Evolutionary conservation across 2,113 vertebrate species (phyloP).

Genomic region (Elephantulus edwardii): DNA sequence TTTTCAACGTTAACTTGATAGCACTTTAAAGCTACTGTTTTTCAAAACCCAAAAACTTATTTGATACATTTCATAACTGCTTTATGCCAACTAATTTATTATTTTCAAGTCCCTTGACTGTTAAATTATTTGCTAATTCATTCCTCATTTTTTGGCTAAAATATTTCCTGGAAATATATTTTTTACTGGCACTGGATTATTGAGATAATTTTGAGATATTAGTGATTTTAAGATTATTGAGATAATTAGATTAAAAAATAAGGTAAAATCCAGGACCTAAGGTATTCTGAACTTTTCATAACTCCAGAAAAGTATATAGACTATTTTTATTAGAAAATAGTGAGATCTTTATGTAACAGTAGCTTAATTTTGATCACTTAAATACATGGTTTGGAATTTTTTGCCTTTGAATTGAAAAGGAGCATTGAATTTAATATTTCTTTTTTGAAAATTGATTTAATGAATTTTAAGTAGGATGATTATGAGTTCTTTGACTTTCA

Average conservation of each 20-base stretch:
- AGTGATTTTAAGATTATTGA: neutral
- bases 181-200: conserved; percentile 11
- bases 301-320: conserved; percentile 9
- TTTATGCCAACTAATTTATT: conserved; percentile 42
- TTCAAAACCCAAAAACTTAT: neutral
- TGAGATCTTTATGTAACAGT: conserved; percentile 3
- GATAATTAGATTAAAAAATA: conserved; percentile 33
- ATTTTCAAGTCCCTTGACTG: conserved; percentile 42
- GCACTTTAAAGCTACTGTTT: neutral
- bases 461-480: conserved; percentile 31
- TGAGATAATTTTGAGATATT: conserved; percentile 32
- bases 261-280: conserved; percentile 19
- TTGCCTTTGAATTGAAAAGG: conserved; percentile 26
- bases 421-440: conserved; percentile 45
- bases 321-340: conserved; percentile 48
- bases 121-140: conserved; percentile 60
- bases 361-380: conserved; percentile 45
- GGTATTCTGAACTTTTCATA: conserved; percentile 41
- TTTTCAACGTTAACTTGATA: neutral
- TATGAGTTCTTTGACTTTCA: too few relatives aligned
- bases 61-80: conserved; percentile 20
- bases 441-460: conserved; percentile 54
- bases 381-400: conserved; percentile 28
- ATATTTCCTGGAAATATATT: conserved; percentile 42
- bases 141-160: conserved; percentile 47